Evolutionary conservation across 1,140 invertebrate genomes (phyloP).

Genomic region (Campoletis sonorensis): DNA sequence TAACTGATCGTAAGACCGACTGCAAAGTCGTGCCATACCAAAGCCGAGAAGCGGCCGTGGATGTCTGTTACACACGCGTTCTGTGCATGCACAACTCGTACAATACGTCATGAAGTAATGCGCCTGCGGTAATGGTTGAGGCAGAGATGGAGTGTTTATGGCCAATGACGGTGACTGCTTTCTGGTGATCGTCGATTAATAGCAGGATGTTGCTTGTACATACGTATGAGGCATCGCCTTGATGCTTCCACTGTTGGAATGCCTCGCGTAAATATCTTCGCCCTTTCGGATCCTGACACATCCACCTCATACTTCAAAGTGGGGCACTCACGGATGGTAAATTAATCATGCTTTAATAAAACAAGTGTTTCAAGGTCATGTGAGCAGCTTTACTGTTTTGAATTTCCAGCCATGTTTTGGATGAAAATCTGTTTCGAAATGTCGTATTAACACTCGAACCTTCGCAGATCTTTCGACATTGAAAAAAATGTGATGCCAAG

Average conservation of each 20-base stretch:
- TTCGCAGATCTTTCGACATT: no score
- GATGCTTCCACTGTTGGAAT: slow-evolving; percentile 16
- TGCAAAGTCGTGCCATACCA: neutral
- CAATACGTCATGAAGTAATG: slow-evolving; percentile 6
- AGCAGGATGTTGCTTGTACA: slow-evolving; percentile 55
- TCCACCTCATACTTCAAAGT: neutral
- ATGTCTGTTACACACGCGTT: neutral
- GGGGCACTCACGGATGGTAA: no score
- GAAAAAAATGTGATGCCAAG: no score
- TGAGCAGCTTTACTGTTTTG: no score
- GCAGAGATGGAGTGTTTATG: neutral
- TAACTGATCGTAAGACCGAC: neutral
- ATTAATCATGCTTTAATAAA: no score
- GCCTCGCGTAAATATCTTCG: neutral
- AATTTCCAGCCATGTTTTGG: no score
- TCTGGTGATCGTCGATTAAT: slow-evolving; percentile 56
- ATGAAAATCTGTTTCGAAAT: no score
- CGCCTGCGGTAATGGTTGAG: slow-evolving; percentile 8
- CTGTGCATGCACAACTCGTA: neutral
- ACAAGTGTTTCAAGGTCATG: no score
- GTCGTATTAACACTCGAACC: no score
- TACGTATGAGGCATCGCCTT: slow-evolving; percentile 39
- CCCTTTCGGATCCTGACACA: neutral
- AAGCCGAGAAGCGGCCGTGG: neutral
- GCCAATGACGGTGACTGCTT: slow-evolving; percentile 9